phyloP scores from a whole-genome alignment of 2,113 vertebrate species.

The Hippopotamus amphibius region DNA sequence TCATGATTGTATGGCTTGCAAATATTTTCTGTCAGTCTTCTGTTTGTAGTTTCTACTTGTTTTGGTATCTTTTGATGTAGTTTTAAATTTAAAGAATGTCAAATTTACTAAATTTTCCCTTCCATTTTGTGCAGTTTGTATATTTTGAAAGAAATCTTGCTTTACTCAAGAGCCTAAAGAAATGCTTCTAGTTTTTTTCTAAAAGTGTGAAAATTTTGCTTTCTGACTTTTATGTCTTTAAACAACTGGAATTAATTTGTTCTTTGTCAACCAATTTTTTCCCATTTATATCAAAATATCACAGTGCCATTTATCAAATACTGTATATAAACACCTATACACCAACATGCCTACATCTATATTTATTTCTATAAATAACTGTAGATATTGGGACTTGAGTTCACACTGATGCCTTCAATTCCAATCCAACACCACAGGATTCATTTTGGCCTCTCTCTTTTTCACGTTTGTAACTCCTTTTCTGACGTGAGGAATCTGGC shows the following conservation, averaged over 20 bases:
- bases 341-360: not conserved
- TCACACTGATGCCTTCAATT: not conserved
- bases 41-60: not conserved
- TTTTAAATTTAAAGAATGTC: not conserved
- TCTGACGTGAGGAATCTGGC: not conserved
- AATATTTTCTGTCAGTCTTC: not conserved
- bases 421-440: not conserved
- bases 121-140: not conserved
- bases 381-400: not conserved
- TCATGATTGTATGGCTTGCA: not conserved
- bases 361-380: slow-evolving; percentile 22
- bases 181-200: not conserved
- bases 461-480: not conserved
- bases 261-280: not conserved
- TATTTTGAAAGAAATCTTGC: not conserved
- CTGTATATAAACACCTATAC: not conserved
- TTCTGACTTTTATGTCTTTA: not conserved
- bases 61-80: not conserved
- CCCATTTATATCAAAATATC: not conserved
- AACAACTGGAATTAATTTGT: not conserved
- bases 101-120: not conserved
- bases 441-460: not conserved
- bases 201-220: not conserved
- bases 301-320: not conserved
- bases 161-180: not conserved